A percentile compares a stretch with the other conserved stretches of the same genome.
These are phyloP conservation scores for Holacanthella duospinosa DNA, from an alignment of 2,888 invertebrate species.

Conservation along the genomic window DNA sequence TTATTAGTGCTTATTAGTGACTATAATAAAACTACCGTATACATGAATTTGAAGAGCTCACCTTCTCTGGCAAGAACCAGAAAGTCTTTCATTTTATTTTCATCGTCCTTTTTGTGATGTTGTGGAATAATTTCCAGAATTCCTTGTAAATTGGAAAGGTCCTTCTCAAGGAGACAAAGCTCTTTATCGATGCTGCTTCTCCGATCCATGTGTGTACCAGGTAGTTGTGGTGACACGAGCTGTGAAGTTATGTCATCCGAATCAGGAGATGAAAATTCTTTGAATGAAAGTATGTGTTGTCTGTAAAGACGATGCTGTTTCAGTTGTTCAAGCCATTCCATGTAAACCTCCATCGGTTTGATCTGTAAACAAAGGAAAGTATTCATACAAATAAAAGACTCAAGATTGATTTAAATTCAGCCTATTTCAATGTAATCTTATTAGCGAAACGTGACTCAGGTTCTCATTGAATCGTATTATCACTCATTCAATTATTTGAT, in stretches of 20 bases:
- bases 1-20: too few species aligned
- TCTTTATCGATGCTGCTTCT: slow-evolving; percentile 48
- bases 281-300: slow-evolving; percentile 59
- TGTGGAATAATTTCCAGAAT: slow-evolving; percentile 47
- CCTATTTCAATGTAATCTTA: too few species aligned
- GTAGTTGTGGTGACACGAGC: background rate
- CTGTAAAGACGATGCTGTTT: slow-evolving; percentile 65
- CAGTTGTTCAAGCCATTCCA: slow-evolving; percentile 62
- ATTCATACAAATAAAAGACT: background rate
- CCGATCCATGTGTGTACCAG: background rate
- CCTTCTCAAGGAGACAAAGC: slow-evolving; percentile 56
- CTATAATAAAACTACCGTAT: too few species aligned
- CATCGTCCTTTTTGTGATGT: slow-evolving; percentile 39
- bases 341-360: slow-evolving; percentile 58
- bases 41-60: slow-evolving; percentile 39
- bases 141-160: slow-evolving; percentile 55
- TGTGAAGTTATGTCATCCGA: background rate
- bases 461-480: too few species aligned
- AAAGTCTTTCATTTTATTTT: slow-evolving; percentile 52
- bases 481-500: too few species aligned
- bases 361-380: slow-evolving; percentile 43
- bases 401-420: too few species aligned
- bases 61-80: slow-evolving; percentile 57
- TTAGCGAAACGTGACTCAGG: too few species aligned
- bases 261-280: slow-evolving; percentile 34